Evolutionary conservation across 2,797 vertebrate genomes (phyloP).

Genomic region (Cossypha caffra): DNA sequence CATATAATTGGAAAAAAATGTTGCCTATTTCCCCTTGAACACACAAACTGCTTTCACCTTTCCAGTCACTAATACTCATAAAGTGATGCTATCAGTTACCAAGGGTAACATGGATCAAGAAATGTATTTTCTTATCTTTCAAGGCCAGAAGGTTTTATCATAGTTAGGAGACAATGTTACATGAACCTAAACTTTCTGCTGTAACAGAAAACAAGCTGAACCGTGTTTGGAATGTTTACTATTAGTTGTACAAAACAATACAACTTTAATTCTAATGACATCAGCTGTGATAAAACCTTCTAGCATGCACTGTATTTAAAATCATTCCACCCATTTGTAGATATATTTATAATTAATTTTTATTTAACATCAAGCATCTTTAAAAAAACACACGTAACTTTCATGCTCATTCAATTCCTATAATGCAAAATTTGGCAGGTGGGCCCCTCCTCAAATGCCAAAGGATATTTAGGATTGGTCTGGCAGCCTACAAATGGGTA

Average conservation of each 20-base stretch:
- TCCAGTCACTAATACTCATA: constrained; percentile 69
- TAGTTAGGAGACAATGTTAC: constrained; percentile 60
- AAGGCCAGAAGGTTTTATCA: constrained; percentile 72
- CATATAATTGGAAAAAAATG: not conserved
- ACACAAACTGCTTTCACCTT: constrained; percentile 68
- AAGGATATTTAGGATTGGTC: not conserved
- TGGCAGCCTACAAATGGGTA: not conserved
- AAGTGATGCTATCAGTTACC: constrained; percentile 74
- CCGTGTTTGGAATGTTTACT: constrained; percentile 14
- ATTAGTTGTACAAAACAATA: not conserved
- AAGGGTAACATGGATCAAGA: constrained; percentile 74
- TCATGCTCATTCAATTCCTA: not conserved
- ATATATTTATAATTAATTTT: not conserved
- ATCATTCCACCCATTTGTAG: not conserved
- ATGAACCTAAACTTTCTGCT: constrained; percentile 65
- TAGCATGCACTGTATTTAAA: not conserved
- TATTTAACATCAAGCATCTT: not conserved
- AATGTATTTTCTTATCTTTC: constrained; percentile 69
- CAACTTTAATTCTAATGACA: not conserved
- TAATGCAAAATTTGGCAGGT: not conserved
- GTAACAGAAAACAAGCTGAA: constrained; percentile 52
- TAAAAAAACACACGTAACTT: fast-evolving
- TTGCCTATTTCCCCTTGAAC: constrained; percentile 31
- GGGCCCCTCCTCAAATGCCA: not conserved
- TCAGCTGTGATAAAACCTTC: not conserved